Base-by-base conservation (phyloP, 2,888 invertebrate species). In the Acleris cristana region DNA sequence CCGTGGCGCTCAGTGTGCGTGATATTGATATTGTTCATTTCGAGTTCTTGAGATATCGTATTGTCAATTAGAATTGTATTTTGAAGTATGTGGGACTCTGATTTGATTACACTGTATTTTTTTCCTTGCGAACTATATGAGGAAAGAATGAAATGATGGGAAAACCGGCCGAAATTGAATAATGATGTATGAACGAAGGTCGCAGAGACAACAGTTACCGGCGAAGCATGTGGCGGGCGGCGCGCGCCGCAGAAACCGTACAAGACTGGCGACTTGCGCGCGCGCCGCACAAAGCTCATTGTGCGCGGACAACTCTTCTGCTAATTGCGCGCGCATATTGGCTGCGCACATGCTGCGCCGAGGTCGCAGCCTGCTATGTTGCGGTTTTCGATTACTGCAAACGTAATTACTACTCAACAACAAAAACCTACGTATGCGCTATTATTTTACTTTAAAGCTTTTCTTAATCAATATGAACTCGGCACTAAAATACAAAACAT, bases 381-480 rank as follows among this genome's bases (percentile, higher is more conserved):
- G 91, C 81, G 91, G 90, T 90, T 89, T 86, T 75, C 82, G 86
- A 89, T 89, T 87, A 88, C 83, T 79, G 74, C 79, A 68, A 69
- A 72, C 80, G 83, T 85, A 88, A 87, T 85, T 76, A 80, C 74
- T 80, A 73, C 74, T 72, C 76, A 74, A 77, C 71, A 63, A 71
- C 74, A 81, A 83, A 80, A 84, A 78, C 73, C 71, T 73, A 76
- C 72, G 64, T 78, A 78, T 80, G 70, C 76, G 76, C 77, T 83
- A 80, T 82, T 74, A 72, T 76, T 66, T 69, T 78, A 77, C 79
- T 76, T 79, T 79, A 78, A 40, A 40, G 40, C 40, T 73, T 77
- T 79, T 80, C 81, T 80, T 77, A 78, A 78, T 77, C 79, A 81
- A 78, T 77, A 76, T 78, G 78, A 81, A 79, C 79, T 76, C 69